Evolutionary conservation across 2,888 invertebrate genomes (phyloP).

Genomic region (Papilio elwesi): DNA sequence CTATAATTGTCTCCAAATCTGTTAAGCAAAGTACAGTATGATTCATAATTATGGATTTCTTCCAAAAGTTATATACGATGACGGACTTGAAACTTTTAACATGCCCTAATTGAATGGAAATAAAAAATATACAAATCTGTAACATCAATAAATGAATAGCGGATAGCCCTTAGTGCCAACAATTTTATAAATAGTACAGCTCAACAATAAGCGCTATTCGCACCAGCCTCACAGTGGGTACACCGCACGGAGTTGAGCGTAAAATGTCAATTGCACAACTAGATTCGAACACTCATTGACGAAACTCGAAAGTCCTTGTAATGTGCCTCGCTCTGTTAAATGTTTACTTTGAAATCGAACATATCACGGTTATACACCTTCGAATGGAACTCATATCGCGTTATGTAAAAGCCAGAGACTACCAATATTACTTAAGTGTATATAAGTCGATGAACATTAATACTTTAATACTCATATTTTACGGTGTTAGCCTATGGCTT

Average conservation of each 20-base stretch:
- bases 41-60: background rate
- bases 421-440: too few species aligned
- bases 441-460: too few species aligned
- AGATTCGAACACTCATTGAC: background rate
- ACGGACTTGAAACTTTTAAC: too few species aligned
- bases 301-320: background rate
- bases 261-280: slow-evolving; percentile 3
- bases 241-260: background rate
- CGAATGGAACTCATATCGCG: too few species aligned
- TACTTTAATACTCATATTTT: too few species aligned
- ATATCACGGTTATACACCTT: too few species aligned
- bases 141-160: background rate
- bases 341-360: background rate
- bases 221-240: background rate
- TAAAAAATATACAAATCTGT: background rate
- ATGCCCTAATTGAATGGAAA: too few species aligned
- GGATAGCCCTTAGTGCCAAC: background rate
- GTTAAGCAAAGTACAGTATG: background rate
- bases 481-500: too few species aligned
- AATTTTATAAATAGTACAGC: background rate
- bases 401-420: too few species aligned
- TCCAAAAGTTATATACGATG: background rate
- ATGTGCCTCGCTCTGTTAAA: background rate
- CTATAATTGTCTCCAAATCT: too few species aligned
- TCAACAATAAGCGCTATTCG: background rate